Percentiles rank a stretch among this genome's conserved stretches.
These are phyloP conservation scores for Rhogogaster chlorosoma DNA, from an alignment of 2,888 invertebrate genomes.

Conservation along the genomic window DNA sequence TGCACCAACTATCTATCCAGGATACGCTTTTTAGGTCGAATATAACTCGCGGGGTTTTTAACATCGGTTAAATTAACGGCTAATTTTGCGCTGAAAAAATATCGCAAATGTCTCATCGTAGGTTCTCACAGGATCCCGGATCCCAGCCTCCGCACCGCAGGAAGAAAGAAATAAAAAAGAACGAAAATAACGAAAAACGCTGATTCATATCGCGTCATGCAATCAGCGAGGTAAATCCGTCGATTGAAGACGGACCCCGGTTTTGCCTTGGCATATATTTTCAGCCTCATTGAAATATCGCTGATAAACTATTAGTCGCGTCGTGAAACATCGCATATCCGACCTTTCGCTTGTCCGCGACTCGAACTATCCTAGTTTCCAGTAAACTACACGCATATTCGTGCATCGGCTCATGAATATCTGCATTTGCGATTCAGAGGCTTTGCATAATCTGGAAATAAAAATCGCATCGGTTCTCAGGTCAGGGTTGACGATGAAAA, in stretches of 20 bases:
- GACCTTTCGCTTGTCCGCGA: not conserved
- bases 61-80: not conserved
- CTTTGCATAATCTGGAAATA: too few species aligned
- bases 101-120: not conserved
- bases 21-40: not conserved
- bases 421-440: not conserved
- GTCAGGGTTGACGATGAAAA: not conserved
- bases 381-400: not conserved
- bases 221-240: not conserved
- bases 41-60: not conserved
- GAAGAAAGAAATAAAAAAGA: not conserved
- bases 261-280: slow-evolving; percentile 18
- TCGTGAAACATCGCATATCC: not conserved
- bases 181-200: not conserved
- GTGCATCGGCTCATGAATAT: not conserved
- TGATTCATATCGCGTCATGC: not conserved
- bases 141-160: not conserved
- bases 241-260: not conserved
- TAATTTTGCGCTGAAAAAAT: not conserved
- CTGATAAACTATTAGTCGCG: not conserved
- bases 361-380: not conserved
- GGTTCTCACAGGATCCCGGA: not conserved
- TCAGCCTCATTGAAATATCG: not conserved
- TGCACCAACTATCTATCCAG: not conserved
- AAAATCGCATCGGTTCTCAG: too few species aligned